phyloP scores from a whole-genome alignment of 2,888 invertebrate genomes.

The Cerastis rubricosa region DNA sequence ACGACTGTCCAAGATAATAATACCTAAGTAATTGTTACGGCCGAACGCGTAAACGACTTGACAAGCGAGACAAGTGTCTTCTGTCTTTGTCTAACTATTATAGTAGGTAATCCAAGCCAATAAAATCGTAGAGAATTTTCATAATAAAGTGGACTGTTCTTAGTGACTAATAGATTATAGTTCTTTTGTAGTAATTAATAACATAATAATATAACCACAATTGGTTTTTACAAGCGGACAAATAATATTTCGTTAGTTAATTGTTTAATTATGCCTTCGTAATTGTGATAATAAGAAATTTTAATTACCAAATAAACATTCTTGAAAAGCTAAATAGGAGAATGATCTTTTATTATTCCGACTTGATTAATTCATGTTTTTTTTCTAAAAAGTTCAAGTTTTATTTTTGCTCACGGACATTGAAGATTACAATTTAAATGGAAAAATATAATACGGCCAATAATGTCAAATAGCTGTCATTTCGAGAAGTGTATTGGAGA shows the following conservation, averaged over 20 bases:
- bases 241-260: slow-evolving; percentile 60
- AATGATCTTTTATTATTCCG: slow-evolving; percentile 31
- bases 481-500: slow-evolving; percentile 10
- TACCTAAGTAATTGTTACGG: slow-evolving; percentile 85
- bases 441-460: slow-evolving; percentile 3
- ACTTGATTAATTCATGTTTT: slow-evolving; percentile 2
- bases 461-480: slow-evolving; percentile 30
- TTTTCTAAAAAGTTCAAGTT: neutral
- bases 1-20: slow-evolving; percentile 82
- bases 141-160: slow-evolving; percentile 31
- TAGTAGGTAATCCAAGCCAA: slow-evolving; percentile 28
- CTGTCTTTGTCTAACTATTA: slow-evolving; percentile 49
- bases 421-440: neutral
- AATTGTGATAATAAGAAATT: slow-evolving; percentile 58
- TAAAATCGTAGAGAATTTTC: slow-evolving; percentile 46
- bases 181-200: slow-evolving; percentile 56
- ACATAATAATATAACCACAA: slow-evolving; percentile 45
- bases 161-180: slow-evolving; percentile 42
- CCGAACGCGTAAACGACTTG: slow-evolving; percentile 78
- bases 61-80: slow-evolving; percentile 68
- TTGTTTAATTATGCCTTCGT: slow-evolving; percentile 56
- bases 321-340: slow-evolving; percentile 45
- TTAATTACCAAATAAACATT: slow-evolving; percentile 63
- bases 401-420: neutral
- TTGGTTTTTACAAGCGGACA: slow-evolving; percentile 50